A percentile compares a stretch with the other conserved stretches of the same genome.
These are phyloP conservation scores for Pygoscelis antarcticus DNA, from an alignment of 2,113 vertebrate species.

Conservation along the genomic window DNA sequence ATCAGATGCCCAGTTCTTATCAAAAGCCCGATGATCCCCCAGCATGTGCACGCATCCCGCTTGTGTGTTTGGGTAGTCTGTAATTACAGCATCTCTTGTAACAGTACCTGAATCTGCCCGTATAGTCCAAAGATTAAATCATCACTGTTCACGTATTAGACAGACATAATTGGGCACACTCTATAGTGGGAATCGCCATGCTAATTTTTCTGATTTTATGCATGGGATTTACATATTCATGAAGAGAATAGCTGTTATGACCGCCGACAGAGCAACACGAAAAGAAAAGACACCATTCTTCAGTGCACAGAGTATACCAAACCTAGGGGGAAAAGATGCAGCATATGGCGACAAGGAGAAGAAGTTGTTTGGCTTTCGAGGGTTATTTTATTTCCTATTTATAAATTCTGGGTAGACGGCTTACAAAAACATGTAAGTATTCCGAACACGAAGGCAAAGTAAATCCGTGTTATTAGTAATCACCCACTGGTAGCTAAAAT, in stretches of 20 bases:
- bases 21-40: slow-evolving; percentile 10
- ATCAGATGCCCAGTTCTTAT: slow-evolving; percentile 46
- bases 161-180: slow-evolving; percentile 51
- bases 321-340: slow-evolving; percentile 54
- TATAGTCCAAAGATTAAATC: slow-evolving; percentile 60
- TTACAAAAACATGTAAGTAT: slow-evolving; percentile 42
- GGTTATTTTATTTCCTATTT: slow-evolving; percentile 60
- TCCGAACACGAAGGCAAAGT: slow-evolving; percentile 10
- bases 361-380: slow-evolving; percentile 38
- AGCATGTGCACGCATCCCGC: slow-evolving; percentile 5
- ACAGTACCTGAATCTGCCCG: slow-evolving; percentile 33
- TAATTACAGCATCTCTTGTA: slow-evolving; percentile 48
- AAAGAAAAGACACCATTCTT: slow-evolving; percentile 68
- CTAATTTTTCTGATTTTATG: slow-evolving; percentile 75
- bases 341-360: slow-evolving; percentile 57
- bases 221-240: slow-evolving; percentile 81
- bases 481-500: neutral
- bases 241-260: slow-evolving; percentile 76
- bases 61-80: slow-evolving; percentile 23
- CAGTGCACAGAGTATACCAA: slow-evolving; percentile 36
- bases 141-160: slow-evolving; percentile 51
- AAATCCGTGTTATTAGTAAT: slow-evolving; percentile 26
- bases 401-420: slow-evolving; percentile 31
- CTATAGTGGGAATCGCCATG: slow-evolving; percentile 50
- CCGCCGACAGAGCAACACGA: slow-evolving; percentile 66